Base-by-base conservation (phyloP, 23 tunicate species). In the Corella eumyota region DNA sequence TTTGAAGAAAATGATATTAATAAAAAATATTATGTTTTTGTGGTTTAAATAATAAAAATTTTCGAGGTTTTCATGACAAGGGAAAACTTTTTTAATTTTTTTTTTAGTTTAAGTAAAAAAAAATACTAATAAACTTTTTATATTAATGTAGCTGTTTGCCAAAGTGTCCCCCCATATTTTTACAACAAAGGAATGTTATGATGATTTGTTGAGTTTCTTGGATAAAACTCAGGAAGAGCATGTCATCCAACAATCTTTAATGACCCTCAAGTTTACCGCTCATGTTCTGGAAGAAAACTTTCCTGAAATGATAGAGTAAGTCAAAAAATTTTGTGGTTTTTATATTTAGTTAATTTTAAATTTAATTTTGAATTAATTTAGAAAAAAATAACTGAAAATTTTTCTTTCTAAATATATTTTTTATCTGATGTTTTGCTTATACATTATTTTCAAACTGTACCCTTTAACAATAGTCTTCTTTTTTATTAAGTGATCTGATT, bases 221-320 rank as follows among this genome's bases (percentile, higher is more conserved):
- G 50, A 71, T 33, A 58, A 73, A 2, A 66, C 82, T 28, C 54
- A 61, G 35, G 68, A 67, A 34, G 88, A 88, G 30, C 33, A 60
- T 53, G 87, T 79, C 1, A 76, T 78, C 15, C 58, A 72, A 1
- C 62, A 73, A 55, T 24, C 81, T 2, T 64, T 88, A 25, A 24
- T 72, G 22, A 67, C 79, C 44, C 56, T 88, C 32, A 44, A 74
- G 54, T 55, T 78, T 25, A 88, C 96, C 21, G 73, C 76, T 1
- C 51, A 64, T 1, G 36, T 72, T 47, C 62, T 88, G 1, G 96
- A 88, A 56, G 75, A 73, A 44, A 51, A 73, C 46, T 88, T 78
- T 47, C 20, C 72, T n/a, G 80, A 77, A 45, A 72, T 88, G 2
- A 64, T 77, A 65, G 58, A 79, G 88, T 79, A 25, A 79, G 88